Percentiles rank a stretch among this genome's conserved stretches.
phyloP scores from a whole-genome alignment of 2,888 invertebrate species.

The Hesperia comma region DNA sequence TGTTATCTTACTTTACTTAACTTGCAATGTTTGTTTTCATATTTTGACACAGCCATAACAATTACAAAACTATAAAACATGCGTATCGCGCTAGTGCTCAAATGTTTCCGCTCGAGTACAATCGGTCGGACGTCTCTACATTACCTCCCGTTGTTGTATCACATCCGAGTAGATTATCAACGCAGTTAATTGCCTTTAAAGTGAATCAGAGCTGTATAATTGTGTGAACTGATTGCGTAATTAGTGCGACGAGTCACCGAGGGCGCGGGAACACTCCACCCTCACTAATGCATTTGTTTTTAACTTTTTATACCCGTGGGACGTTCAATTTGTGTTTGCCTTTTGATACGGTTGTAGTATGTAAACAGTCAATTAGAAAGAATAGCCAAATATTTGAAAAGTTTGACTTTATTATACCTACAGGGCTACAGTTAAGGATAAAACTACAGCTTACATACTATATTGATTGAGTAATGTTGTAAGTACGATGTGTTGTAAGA shows the following conservation, averaged over 20 bases:
- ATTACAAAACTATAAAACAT: too few species aligned
- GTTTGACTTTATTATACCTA: too few species aligned
- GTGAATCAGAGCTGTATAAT: slow-evolving; percentile 55
- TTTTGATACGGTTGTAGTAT: slow-evolving; percentile 6
- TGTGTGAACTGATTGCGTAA: slow-evolving; percentile 82
- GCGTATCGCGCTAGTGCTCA: background rate
- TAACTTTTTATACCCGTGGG: slow-evolving; percentile 70
- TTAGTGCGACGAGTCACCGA: slow-evolving; percentile 75
- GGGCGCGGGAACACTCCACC: slow-evolving; percentile 76
- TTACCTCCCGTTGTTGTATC: slow-evolving; percentile 16
- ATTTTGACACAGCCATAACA: too few species aligned
- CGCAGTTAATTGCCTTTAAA: slow-evolving; percentile 31
- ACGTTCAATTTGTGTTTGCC: slow-evolving; percentile 42
- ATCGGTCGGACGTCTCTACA: background rate
- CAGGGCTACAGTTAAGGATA: too few species aligned
- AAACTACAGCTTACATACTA: too few species aligned
- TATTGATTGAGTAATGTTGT: too few species aligned
- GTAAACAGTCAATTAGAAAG: slow-evolving; percentile 6
- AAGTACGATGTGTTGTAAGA: too few species aligned
- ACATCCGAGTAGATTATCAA: slow-evolving; percentile 27
- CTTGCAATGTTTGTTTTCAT: too few species aligned
- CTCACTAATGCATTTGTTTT: slow-evolving; percentile 54
- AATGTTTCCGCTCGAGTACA: background rate
- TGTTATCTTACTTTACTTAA: too few species aligned
- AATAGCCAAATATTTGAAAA: too few species aligned